These are phyloP conservation scores for Helicoverpa zea DNA, from an alignment of 1,140 invertebrate genomes.

Conservation along the genomic window DNA sequence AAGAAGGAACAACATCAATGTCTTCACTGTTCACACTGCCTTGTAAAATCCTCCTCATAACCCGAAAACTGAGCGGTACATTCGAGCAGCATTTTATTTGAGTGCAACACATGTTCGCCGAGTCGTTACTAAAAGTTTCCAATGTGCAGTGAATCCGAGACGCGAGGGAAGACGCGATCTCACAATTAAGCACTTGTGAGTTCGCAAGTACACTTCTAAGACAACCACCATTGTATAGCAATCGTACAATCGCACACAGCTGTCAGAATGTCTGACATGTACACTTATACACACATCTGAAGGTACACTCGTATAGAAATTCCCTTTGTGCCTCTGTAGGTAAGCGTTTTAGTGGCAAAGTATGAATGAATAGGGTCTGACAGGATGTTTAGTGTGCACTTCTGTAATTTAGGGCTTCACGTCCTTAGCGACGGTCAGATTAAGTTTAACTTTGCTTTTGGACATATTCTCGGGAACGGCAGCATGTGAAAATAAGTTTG, in stretches of 20 bases:
- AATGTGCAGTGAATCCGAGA: slow-evolving; percentile 32
- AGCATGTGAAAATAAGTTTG: slow-evolving; percentile 28
- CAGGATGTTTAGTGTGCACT: slow-evolving; percentile 53
- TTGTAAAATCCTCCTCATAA: slow-evolving; percentile 4
- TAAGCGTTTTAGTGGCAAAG: slow-evolving; percentile 49
- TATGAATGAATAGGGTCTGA: slow-evolving; percentile 65
- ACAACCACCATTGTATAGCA: slow-evolving; percentile 42
- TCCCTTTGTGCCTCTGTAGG: slow-evolving; percentile 48
- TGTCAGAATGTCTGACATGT: slow-evolving; percentile 43
- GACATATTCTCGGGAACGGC: slow-evolving; percentile 16
- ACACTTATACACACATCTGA: slow-evolving; percentile 29
- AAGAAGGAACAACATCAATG: background rate
- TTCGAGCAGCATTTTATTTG: slow-evolving; percentile 37
- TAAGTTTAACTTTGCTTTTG: slow-evolving; percentile 40
- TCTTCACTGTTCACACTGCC: background rate
- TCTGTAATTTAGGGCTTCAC: slow-evolving; percentile 47
- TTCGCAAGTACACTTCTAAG: slow-evolving; percentile 34
- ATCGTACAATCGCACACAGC: slow-evolving; percentile 41
- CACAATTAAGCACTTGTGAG: slow-evolving; percentile 42
- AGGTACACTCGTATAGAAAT: slow-evolving; percentile 48
- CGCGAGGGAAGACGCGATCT: slow-evolving; percentile 41
- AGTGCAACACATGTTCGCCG: slow-evolving; percentile 27
- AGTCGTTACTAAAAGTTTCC: slow-evolving; percentile 26
- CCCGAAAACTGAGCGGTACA: slow-evolving; percentile 6
- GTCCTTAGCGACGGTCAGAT: slow-evolving; percentile 45